These are phyloP conservation scores for Otis tarda DNA, from an alignment of 2,113 vertebrate genomes.

Conservation along the genomic window DNA sequence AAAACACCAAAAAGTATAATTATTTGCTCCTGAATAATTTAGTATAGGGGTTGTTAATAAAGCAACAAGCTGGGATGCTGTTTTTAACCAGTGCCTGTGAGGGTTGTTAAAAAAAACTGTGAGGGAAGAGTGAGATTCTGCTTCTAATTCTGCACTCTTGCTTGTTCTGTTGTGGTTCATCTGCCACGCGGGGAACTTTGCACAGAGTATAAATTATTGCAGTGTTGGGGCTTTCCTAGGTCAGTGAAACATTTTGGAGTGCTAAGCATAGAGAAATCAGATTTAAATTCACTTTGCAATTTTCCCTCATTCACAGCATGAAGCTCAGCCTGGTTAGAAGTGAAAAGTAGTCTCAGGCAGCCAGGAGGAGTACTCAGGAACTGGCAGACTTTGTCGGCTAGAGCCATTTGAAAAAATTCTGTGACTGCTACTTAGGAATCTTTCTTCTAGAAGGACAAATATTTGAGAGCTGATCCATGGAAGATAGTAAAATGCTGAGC, in stretches of 20 bases:
- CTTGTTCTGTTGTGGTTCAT: neutral
- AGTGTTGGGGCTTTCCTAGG: neutral
- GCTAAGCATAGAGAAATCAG: neutral
- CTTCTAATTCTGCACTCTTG: neutral
- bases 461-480: neutral
- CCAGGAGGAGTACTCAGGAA: accelerated
- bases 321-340: neutral
- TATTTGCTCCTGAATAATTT: neutral
- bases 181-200: neutral
- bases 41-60: neutral
- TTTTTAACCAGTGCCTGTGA: neutral
- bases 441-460: neutral
- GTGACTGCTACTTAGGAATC: neutral
- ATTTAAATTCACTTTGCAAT: neutral
- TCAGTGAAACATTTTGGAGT: neutral
- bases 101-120: neutral
- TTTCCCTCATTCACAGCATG: neutral
- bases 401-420: neutral
- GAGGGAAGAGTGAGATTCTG: neutral
- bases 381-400: neutral
- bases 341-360: neutral
- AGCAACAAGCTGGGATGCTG: neutral
- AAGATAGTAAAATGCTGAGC: neutral
- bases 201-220: neutral
- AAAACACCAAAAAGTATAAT: neutral